Evolutionary conservation across 2,797 vertebrate genomes (phyloP), one percentile per base, ranked within the genome.

Genomic region (Menidia menidia): DNA sequence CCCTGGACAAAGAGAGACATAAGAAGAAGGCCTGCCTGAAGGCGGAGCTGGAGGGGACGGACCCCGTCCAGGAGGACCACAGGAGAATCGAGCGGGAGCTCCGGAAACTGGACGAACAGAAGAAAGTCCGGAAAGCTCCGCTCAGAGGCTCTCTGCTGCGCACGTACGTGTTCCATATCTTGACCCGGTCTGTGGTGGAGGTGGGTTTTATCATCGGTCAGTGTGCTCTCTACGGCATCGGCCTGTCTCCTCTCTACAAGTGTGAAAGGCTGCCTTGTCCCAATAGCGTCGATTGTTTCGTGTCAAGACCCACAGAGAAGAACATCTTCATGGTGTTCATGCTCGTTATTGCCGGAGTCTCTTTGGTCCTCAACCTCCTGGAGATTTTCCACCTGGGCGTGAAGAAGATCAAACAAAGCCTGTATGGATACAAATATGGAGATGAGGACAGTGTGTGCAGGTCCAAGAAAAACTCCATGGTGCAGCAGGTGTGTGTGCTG

Each of bases 271-370:
- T 93, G 53, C 97, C 97, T n/a, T 99, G 97, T 57, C 97, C 97
- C 69, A 99, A 98, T 86, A 95, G 91, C 0, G 96, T 98, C 55
- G 97, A 98, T 77, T 99, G 97, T 80, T 98, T 97, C 77, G 96
- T 99, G 62, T 99, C 97, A 13, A 93, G 97, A 72, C 96, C 96
- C 18, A 98, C 97, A 30, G 97, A 98, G 87, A 99, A 98, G 88
- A 98, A 95, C 57, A 94, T 99, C 79, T 99, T 99, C 80, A 97
- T 99, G 96, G 91, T 97, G 47, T 98, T 98, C 83, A 98, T 99
- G 97, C 88, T 97, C 50, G 95, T 96, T 39, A 97, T 98, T 11
- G 95, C 96, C 0, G 95, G 96, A 0, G 94, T 96, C 65, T 98
- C 97, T 71, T 90, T 98, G 12, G 93, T 96, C 80, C 93, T 99